Evolutionary conservation across 2,888 invertebrate species (phyloP).

Genomic region (Limnephilus auricula): DNA sequence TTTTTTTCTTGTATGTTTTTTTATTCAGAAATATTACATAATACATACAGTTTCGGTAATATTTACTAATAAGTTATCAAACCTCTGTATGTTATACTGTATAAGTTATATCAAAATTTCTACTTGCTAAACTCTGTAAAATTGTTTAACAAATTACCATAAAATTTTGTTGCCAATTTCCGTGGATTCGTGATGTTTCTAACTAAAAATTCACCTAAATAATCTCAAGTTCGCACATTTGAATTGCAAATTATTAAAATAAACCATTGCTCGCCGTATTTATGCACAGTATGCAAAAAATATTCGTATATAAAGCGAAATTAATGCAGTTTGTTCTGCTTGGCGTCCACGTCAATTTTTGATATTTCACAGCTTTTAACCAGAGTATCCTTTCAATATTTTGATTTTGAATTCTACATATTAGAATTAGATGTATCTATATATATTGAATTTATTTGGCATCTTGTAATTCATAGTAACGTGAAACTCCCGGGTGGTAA

Average conservation of each 20-base stretch:
- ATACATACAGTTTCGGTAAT: too few relatives aligned
- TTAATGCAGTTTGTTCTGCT: slow-evolving; percentile 19
- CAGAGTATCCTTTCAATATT: not conserved
- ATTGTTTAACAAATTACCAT: not conserved
- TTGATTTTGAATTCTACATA: not conserved
- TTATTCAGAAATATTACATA: too few relatives aligned
- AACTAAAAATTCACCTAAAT: not conserved
- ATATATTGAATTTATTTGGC: not conserved
- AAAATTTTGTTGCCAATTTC: not conserved
- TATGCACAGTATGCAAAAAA: slow-evolving; percentile 31
- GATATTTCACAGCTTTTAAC: not conserved
- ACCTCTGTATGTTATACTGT: too few relatives aligned
- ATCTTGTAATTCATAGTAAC: not conserved
- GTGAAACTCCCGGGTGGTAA: not conserved
- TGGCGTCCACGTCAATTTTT: not conserved
- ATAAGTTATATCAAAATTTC: too few relatives aligned
- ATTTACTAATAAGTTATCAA: too few relatives aligned
- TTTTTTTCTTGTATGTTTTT: too few relatives aligned
- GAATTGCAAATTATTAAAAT: slow-evolving; percentile 42
- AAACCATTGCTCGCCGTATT: slow-evolving; percentile 20
- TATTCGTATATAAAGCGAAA: not conserved
- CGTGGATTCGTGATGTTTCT: not conserved
- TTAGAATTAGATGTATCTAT: not conserved
- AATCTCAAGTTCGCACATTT: not conserved
- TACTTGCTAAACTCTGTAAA: not conserved